Conservation (phyloP, 2,113 vertebrate species). For the Maccullochella peelii region DNA sequence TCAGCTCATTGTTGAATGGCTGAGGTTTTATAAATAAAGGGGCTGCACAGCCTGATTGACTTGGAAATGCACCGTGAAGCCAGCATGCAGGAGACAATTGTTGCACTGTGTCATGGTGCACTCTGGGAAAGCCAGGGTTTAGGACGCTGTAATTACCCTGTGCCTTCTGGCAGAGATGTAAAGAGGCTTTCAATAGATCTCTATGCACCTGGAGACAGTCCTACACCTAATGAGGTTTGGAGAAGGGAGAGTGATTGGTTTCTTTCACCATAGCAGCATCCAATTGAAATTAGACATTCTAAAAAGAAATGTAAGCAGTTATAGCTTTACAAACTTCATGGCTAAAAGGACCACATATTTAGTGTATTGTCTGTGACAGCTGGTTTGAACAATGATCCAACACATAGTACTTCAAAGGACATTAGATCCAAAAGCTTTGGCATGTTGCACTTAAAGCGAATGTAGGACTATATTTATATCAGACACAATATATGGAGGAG, state of each 20-base stretch:
- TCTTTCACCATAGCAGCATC: constrained; percentile 3
- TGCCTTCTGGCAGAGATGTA: constrained; percentile 63
- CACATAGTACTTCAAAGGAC: background rate
- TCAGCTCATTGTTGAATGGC: background rate
- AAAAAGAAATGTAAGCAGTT: background rate
- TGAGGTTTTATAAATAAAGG: constrained; percentile 21
- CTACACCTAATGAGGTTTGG: constrained; percentile 50
- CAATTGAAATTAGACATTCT: background rate
- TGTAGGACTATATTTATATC: background rate
- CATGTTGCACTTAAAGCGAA: background rate
- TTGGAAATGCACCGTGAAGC: constrained; percentile 21
- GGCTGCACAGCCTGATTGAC: constrained; percentile 19
- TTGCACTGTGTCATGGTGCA: constrained; percentile 32
- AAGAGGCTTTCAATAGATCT: constrained; percentile 78
- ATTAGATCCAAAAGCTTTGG: background rate
- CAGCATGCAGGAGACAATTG: background rate
- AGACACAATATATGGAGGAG: background rate
- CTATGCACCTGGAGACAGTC: constrained; percentile 56
- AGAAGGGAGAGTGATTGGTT: constrained; percentile 26
- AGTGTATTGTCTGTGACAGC: background rate
- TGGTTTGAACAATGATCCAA: background rate
- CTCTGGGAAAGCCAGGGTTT: constrained; percentile 60
- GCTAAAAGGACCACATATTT: background rate
- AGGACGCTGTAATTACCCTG: constrained; percentile 67
- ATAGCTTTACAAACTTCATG: background rate